These are phyloP conservation scores for Drosophila chauvacae DNA, from an alignment of 1,140 invertebrate species.

Conservation along the genomic window DNA sequence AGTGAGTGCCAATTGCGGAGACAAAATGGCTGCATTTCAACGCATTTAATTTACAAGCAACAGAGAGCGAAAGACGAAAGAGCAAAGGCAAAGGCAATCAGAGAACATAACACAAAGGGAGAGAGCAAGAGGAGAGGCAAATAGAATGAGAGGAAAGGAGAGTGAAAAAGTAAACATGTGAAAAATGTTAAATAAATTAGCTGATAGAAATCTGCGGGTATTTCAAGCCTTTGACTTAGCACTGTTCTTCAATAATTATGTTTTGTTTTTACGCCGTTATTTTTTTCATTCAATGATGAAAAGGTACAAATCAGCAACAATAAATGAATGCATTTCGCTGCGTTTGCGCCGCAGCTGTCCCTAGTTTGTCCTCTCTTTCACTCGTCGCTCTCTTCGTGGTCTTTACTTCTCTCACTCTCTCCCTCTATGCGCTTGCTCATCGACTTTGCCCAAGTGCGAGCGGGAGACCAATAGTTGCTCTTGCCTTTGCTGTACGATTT, in stretches of 20 bases:
- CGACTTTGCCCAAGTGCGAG: constrained; percentile 16
- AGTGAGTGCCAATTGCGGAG: constrained; percentile 75
- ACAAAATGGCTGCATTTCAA: constrained; percentile 80
- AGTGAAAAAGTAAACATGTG: constrained; percentile 40
- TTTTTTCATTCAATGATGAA: background rate
- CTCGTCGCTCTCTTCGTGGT: constrained; percentile 17
- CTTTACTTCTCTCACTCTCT: constrained; percentile 10
- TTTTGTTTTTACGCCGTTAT: background rate
- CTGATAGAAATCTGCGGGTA: constrained; percentile 8
- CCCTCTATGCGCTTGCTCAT: constrained; percentile 24
- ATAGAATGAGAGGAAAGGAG: background rate
- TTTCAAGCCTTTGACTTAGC: no score
- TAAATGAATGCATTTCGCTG: constrained; percentile 46
- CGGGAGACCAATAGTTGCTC: constrained; percentile 20
- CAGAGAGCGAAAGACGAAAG: constrained; percentile 33
- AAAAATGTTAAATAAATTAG: constrained; percentile 62
- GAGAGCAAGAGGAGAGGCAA: background rate
- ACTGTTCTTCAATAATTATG: constrained; percentile 5
- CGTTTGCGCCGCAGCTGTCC: constrained; percentile 45
- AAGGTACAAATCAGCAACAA: constrained; percentile 23
- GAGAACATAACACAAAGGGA: constrained; percentile 64
- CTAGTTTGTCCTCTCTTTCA: background rate
- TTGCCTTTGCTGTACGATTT: constrained; percentile 8
- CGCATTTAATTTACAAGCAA: constrained; percentile 74
- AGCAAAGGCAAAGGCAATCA: constrained; percentile 22